Evolutionary conservation across 2,113 vertebrate genomes (phyloP).

Genomic region (Siniperca knerii): DNA sequence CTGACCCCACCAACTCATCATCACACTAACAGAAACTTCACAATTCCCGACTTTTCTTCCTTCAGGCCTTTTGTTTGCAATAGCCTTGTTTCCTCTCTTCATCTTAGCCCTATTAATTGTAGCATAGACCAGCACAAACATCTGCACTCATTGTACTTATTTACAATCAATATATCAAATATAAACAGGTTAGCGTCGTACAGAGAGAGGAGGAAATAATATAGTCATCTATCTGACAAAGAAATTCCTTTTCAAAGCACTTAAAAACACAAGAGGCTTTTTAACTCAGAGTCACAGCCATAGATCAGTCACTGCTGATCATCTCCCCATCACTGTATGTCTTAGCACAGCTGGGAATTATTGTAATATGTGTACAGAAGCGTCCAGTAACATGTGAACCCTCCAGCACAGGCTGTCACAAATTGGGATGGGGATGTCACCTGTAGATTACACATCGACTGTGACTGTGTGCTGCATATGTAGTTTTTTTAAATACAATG

Average conservation of each 20-base stretch:
- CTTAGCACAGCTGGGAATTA: background rate
- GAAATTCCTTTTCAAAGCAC: background rate
- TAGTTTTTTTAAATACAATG: background rate
- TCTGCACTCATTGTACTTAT: background rate
- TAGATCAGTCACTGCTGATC: slow-evolving; percentile 12
- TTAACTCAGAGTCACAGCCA: background rate
- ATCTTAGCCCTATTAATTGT: background rate
- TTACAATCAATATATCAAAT: background rate
- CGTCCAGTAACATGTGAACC: background rate
- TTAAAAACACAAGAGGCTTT: background rate
- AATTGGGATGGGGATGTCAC: background rate
- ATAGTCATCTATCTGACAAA: background rate
- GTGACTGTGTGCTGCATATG: background rate
- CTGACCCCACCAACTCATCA: slow-evolving; percentile 19
- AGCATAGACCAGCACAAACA: background rate
- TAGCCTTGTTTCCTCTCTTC: slow-evolving; percentile 35
- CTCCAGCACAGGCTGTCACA: background rate
- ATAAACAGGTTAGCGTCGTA: background rate
- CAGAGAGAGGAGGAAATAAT: slow-evolving; percentile 4
- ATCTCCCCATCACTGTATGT: slow-evolving; percentile 1
- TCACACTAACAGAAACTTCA: slow-evolving; percentile 9
- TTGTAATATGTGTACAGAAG: background rate
- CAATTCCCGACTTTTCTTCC: slow-evolving; percentile 29
- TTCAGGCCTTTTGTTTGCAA: slow-evolving; percentile 24
- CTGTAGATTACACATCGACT: background rate